Conservation (phyloP, 2,888 invertebrate genomes). For the Tiliacea aurago region DNA sequence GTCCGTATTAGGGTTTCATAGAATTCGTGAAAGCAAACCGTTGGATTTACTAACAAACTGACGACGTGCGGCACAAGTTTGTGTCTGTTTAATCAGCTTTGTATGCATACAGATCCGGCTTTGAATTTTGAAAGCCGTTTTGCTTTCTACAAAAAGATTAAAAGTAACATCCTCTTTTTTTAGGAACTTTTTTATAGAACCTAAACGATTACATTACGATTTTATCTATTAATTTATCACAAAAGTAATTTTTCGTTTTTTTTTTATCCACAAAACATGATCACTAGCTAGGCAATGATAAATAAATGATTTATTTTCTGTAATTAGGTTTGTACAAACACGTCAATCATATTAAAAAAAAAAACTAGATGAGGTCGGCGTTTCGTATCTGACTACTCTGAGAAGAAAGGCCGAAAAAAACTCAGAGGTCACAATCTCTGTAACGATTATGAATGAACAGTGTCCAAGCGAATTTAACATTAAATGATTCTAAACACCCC, state of each 20-base stretch:
- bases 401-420: too few species aligned
- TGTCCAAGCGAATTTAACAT: not conserved
- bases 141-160: not conserved
- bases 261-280: too few species aligned
- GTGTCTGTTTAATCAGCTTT: not conserved
- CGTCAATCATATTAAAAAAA: too few species aligned
- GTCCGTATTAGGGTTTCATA: not conserved
- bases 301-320: too few species aligned
- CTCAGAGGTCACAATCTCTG: not conserved
- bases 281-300: not conserved
- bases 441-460: not conserved
- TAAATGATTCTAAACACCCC: too few species aligned
- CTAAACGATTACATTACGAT: too few species aligned
- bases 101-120: not conserved
- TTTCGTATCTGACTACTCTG: too few species aligned
- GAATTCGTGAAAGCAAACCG: slow-evolving; percentile 22
- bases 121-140: not conserved
- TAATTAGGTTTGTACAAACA: too few species aligned
- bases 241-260: too few species aligned
- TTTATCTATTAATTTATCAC: too few species aligned
- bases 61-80: not conserved
- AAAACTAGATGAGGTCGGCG: too few species aligned
- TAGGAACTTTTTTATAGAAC: not conserved
- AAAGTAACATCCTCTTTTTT: too few species aligned
- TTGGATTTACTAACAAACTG: slow-evolving; percentile 11